Evolutionary conservation across 2,113 vertebrate genomes (phyloP).

Genomic region (Sinocyclocheilus rhinocerous): DNA sequence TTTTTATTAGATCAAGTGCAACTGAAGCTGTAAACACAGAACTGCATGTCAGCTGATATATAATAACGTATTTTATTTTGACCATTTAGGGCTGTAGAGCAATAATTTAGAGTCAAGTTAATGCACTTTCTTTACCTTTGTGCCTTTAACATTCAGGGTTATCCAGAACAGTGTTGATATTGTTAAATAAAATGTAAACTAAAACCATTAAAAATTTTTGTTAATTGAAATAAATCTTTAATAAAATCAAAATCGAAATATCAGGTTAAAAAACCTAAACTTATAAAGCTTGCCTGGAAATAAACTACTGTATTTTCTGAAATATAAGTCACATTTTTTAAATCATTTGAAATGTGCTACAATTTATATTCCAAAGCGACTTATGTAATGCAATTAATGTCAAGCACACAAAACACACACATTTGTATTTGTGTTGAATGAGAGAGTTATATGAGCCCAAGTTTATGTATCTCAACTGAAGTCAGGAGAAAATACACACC

Average conservation of each 20-base stretch:
- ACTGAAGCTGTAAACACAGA: not conserved
- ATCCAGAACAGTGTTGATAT: not conserved
- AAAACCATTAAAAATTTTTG: too few species aligned
- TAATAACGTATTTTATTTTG: not conserved
- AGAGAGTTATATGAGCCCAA: not conserved
- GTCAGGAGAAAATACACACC: conserved; percentile 13
- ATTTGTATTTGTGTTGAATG: not conserved
- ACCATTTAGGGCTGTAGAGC: not conserved
- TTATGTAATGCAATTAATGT: not conserved
- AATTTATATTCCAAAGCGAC: too few species aligned
- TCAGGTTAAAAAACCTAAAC: not conserved
- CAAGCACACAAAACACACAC: not conserved
- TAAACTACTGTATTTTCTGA: too few species aligned
- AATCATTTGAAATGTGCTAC: too few species aligned
- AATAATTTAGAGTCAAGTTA: not conserved
- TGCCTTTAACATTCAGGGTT: not conserved
- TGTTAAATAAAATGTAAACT: too few species aligned
- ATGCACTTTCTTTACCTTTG: not conserved
- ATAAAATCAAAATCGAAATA: not conserved
- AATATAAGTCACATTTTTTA: too few species aligned
- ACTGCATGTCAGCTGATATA: not conserved
- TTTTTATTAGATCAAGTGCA: not conserved
- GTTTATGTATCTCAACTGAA: conserved; percentile 4
- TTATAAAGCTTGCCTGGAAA: not conserved
- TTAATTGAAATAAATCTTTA: not conserved